Base-by-base conservation (phyloP, 2,113 vertebrate species). In the Riparia riparia region DNA sequence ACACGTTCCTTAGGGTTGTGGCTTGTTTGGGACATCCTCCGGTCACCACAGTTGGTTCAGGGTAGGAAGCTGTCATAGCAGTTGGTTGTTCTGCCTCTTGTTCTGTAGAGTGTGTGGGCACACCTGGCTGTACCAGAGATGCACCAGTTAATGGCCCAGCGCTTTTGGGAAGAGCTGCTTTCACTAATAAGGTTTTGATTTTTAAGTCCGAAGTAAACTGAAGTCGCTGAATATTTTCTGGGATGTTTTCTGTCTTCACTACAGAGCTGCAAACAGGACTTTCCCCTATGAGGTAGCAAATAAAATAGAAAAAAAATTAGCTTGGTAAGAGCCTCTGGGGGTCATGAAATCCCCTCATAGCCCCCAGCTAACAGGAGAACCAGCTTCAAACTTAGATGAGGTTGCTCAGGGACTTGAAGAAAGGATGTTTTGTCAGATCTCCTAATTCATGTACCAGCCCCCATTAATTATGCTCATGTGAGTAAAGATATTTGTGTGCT, bases 31-130 rank as follows among this genome's bases (percentile, higher is more conserved):
- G 34, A 7, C 14, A 24, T 42, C 9, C 29, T 74, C 11, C 51
- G 14, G n/a, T 72, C 56, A 34, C 2, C 5, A 1, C 14, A 18
- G 24, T 5, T 0, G 0, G 9, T 34, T 56, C 18, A 32, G 53
- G 20, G 12, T 31, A 50, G 28, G 31, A 17, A 65, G 41, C 12
- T 66, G 39, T 65, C 49, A 5, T 0, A 39, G 13, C 32, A 50
- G 16, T 20, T 50, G 7, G 15, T 82, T 77, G 32, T 29, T 77
- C 83, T 83, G 49, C n/a, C 8, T 49, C 15, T 69, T 57, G 24
- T 81, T 21, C 21, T 61, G 8, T 41, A 17, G 58, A 34, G 60
- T 31, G 6, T 25, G 14, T 34, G 66, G 47, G 60, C 19, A 50
- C 50, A 49, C 45, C 32, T 93, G 86, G 32, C 56, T 82, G 20